A percentile compares a stretch with the other conserved stretches of the same genome.
These are phyloP conservation scores for Pan paniscus DNA, from an alignment of 2,113 vertebrate species.

Conservation along the genomic window DNA sequence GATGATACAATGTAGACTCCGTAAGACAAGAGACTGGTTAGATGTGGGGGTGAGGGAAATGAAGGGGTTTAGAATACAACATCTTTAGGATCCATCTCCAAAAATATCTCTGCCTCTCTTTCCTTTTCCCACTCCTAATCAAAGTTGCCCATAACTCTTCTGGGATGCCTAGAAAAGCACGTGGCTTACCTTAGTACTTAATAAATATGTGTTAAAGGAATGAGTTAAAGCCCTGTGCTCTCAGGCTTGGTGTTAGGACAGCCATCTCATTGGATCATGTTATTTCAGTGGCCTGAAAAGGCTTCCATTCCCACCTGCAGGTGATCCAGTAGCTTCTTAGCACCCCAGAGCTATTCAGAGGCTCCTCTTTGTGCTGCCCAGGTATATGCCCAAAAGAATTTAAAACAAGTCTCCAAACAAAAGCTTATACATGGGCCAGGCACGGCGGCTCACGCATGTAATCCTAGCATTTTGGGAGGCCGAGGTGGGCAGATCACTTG, in stretches of 20 bases:
- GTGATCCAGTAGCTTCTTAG: background rate
- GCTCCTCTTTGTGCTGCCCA: background rate
- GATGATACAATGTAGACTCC: fast-evolving
- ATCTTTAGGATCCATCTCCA: background rate
- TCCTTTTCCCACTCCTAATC: background rate
- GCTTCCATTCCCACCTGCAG: fast-evolving
- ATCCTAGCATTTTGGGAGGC: too few species aligned
- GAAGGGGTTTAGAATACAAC: background rate
- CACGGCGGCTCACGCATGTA: too few species aligned
- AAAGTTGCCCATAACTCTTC: background rate
- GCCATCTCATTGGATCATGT: too few species aligned
- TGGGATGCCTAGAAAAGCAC: background rate
- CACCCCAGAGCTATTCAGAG: background rate
- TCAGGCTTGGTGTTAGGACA: background rate
- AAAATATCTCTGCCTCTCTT: background rate
- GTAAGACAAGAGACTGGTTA: background rate
- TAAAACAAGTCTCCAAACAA: background rate
- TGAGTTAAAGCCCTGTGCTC: background rate
- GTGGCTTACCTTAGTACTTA: background rate
- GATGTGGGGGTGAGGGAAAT: background rate
- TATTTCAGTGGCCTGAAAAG: background rate
- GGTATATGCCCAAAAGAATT: background rate
- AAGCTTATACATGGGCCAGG: background rate
- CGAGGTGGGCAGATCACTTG: too few species aligned
- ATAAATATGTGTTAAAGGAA: background rate